phyloP scores from a whole-genome alignment of 2,113 vertebrate genomes.

The Illadopsis cleaveri region DNA sequence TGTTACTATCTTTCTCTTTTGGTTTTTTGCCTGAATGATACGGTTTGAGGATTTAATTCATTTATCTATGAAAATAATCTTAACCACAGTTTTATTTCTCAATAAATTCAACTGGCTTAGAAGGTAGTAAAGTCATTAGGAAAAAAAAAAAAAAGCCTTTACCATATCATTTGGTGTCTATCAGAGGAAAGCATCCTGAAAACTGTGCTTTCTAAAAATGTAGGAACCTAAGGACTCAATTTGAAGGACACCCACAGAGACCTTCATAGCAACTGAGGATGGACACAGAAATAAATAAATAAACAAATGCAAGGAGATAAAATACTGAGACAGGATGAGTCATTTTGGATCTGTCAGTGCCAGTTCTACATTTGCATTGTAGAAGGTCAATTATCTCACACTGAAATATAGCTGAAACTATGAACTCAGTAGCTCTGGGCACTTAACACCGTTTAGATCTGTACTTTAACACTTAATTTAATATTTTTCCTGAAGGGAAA shows the following conservation, averaged over 20 bases:
- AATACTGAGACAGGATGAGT: slow-evolving; percentile 37
- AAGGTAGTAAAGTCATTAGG: background rate
- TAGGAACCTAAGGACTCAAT: background rate
- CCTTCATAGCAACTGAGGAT: background rate
- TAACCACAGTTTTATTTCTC: background rate
- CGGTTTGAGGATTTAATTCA: background rate
- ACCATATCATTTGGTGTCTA: background rate
- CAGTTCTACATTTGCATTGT: slow-evolving; percentile 59
- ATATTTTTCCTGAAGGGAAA: slow-evolving; percentile 77
- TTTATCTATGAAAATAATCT: background rate
- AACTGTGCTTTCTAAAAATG: background rate
- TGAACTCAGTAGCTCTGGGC: slow-evolving; percentile 66
- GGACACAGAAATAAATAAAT: slow-evolving; percentile 29
- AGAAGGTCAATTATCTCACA: slow-evolving; percentile 74
- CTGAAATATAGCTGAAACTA: slow-evolving; percentile 67
- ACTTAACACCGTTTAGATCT: slow-evolving; percentile 75
- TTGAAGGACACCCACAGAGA: background rate
- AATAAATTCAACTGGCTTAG: background rate
- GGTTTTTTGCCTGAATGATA: background rate
- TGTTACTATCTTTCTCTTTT: background rate
- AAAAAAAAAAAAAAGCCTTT: background rate
- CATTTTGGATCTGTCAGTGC: slow-evolving; percentile 52
- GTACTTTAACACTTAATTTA: slow-evolving; percentile 81
- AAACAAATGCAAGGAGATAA: slow-evolving; percentile 48
- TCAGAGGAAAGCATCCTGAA: slow-evolving; percentile 25